Percentiles rank a stretch among this genome's conserved stretches.
Evolutionary conservation across 2,797 vertebrate genomes (phyloP).

Genomic region (Heteromormyrus szaboi): DNA sequence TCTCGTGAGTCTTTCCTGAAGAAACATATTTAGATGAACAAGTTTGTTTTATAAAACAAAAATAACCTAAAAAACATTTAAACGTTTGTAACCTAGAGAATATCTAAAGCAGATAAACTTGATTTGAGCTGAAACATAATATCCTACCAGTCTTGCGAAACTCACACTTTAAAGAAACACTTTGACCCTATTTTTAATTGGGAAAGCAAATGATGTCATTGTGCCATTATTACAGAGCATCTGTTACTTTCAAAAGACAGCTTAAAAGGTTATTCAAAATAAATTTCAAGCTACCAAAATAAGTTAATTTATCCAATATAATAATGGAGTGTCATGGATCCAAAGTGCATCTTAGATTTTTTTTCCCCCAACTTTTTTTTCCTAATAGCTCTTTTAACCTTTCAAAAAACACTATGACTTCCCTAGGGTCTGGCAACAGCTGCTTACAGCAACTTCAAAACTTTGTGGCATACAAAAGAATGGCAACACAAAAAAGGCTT

Average conservation of each 20-base stretch:
- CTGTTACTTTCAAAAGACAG: conserved; percentile 4
- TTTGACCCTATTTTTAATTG: conserved; percentile 8
- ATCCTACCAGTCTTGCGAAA: neutral
- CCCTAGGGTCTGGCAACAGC: conserved; percentile 3
- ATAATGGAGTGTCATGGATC: neutral
- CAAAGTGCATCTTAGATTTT: neutral
- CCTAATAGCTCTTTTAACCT: neutral
- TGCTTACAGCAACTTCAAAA: conserved; percentile 7
- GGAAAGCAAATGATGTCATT: conserved; percentile 2
- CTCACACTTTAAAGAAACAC: neutral
- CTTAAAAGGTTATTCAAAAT: conserved; percentile 10
- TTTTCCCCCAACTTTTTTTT: neutral
- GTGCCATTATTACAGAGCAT: conserved; percentile 5
- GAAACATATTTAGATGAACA: neutral
- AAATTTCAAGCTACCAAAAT: neutral
- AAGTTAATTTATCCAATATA: neutral
- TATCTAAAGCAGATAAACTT: neutral
- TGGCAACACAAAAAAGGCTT: conserved; percentile 7
- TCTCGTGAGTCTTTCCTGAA: neutral
- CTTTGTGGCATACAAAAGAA: conserved; percentile 9
- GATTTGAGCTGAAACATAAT: neutral
- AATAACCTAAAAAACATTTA: neutral
- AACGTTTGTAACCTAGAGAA: neutral
- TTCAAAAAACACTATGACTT: conserved; percentile 1
- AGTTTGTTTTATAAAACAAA: neutral